These are phyloP conservation scores for Megaceryle torquata DNA, from an alignment of 2,113 vertebrate species.

Conservation along the genomic window DNA sequence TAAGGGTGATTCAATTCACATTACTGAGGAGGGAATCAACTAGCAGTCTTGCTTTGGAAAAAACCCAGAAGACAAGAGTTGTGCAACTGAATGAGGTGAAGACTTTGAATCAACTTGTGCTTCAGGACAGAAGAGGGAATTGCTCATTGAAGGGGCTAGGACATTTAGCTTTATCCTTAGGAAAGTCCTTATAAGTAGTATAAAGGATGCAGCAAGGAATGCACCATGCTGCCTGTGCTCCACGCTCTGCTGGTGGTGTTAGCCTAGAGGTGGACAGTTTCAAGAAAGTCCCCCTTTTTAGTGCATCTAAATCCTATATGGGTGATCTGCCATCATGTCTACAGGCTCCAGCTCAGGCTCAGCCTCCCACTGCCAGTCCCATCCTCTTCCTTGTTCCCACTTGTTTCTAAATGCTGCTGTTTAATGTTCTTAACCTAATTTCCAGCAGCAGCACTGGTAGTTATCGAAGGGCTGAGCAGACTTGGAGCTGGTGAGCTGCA, in stretches of 20 bases:
- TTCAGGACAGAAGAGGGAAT: not conserved
- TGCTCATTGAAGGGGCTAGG: not conserved
- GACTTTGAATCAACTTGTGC: not conserved
- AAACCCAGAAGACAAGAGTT: not conserved
- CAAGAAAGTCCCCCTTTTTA: not conserved
- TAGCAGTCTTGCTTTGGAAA: not conserved
- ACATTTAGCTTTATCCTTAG: not conserved
- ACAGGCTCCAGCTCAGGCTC: not conserved
- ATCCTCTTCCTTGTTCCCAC: not conserved
- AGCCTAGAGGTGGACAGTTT: not conserved
- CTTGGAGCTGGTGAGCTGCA: not conserved
- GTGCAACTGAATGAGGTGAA: not conserved
- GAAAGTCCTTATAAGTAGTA: not conserved
- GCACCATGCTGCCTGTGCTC: rapidly evolving
- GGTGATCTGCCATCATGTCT: not conserved
- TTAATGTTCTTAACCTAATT: not conserved
- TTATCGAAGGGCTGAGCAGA: not conserved
- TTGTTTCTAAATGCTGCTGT: not conserved
- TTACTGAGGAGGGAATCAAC: not conserved
- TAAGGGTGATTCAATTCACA: not conserved
- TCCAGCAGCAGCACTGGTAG: not conserved
- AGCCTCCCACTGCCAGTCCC: not conserved
- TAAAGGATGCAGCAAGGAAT: not conserved
- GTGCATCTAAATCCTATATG: not conserved
- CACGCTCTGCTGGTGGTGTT: not conserved